A percentile compares a stretch with the other conserved stretches of the same genome.
Evolutionary conservation across 2,797 vertebrate species (phyloP).

Genomic region (Echeneis naucrates): DNA sequence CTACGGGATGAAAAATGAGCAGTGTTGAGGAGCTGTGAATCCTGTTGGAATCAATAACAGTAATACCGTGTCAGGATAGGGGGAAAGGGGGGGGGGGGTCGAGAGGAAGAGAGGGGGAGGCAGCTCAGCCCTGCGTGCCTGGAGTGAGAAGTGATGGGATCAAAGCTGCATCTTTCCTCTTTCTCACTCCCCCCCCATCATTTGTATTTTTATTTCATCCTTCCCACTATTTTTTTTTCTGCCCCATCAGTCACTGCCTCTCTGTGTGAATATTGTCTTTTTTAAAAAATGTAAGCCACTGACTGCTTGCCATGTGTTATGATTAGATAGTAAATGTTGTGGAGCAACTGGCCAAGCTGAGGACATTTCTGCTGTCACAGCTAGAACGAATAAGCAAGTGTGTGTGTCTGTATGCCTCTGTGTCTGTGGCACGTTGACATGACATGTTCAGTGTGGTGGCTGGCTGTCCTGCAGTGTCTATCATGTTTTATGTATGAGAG

Average conservation of each 20-base stretch:
- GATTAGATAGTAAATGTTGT: conserved; percentile 29
- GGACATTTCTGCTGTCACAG: conserved; percentile 46
- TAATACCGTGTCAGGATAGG: conserved; percentile 52
- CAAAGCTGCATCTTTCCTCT: conserved; percentile 50
- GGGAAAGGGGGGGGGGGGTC: conserved; percentile 38
- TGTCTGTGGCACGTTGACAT: conserved; percentile 36
- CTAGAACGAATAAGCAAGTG: background rate
- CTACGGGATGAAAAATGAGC: conserved; percentile 67
- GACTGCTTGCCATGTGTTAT: conserved; percentile 9
- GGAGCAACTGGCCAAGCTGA: conserved; percentile 31
- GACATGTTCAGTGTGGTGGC: conserved; percentile 47
- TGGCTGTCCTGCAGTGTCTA: conserved; percentile 48
- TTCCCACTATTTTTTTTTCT: conserved; percentile 3
- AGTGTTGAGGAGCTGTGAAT: conserved; percentile 56
- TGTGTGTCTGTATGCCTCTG: conserved; percentile 9
- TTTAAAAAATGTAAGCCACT: conserved; percentile 3
- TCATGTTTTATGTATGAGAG: conserved; percentile 79
- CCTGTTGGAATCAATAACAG: conserved; percentile 75
- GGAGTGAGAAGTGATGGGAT: conserved; percentile 67
- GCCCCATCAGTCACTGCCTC: background rate
- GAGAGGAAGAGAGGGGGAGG: conserved; percentile 35
- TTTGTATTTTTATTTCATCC: conserved; percentile 17
- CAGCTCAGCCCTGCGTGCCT: conserved; percentile 51
- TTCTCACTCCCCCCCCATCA: conserved; percentile 6
- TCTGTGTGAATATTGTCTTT: conserved; percentile 17